Percentiles rank a stretch among this genome's conserved stretches.
These are phyloP conservation scores for Furcifer pardalis DNA, from an alignment of 2,797 vertebrate genomes.

Conservation along the genomic window DNA sequence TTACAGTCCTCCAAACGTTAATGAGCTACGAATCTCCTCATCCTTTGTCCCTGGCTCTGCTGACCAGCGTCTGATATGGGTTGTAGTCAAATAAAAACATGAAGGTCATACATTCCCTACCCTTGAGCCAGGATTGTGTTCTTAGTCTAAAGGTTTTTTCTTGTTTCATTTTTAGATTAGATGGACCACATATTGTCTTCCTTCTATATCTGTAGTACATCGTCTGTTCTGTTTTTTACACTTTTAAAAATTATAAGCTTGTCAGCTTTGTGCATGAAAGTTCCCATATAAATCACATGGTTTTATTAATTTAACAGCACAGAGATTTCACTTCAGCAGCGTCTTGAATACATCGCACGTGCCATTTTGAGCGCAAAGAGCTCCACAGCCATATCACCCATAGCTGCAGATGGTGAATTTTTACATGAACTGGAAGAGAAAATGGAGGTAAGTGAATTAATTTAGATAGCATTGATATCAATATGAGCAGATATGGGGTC, in stretches of 20 bases:
- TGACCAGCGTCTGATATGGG: too few relatives aligned
- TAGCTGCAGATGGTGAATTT: slow-evolving; percentile 96
- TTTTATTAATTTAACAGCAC: slow-evolving; percentile 80
- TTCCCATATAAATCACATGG: neutral
- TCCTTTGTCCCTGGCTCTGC: too few relatives aligned
- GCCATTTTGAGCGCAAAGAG: slow-evolving; percentile 98
- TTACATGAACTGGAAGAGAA: slow-evolving; percentile 97
- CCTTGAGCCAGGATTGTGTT: too few relatives aligned
- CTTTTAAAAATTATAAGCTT: neutral
- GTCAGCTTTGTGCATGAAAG: neutral
- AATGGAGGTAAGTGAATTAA: slow-evolving; percentile 87
- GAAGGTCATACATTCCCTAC: too few relatives aligned
- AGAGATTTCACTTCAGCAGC: slow-evolving; percentile 94
- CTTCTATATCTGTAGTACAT: too few relatives aligned
- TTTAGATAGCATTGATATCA: neutral
- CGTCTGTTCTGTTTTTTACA: too few relatives aligned
- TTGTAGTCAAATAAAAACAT: too few relatives aligned
- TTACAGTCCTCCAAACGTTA: too few relatives aligned
- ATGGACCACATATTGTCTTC: too few relatives aligned
- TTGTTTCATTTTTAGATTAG: too few relatives aligned
- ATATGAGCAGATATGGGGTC: neutral
- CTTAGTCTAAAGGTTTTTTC: too few relatives aligned
- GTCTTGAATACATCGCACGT: slow-evolving; percentile 93
- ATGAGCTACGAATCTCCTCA: too few relatives aligned
- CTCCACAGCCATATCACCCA: slow-evolving; percentile 88